These are phyloP conservation scores for Psettodes erumei DNA, from an alignment of 2,113 vertebrate genomes.

Conservation along the genomic window DNA sequence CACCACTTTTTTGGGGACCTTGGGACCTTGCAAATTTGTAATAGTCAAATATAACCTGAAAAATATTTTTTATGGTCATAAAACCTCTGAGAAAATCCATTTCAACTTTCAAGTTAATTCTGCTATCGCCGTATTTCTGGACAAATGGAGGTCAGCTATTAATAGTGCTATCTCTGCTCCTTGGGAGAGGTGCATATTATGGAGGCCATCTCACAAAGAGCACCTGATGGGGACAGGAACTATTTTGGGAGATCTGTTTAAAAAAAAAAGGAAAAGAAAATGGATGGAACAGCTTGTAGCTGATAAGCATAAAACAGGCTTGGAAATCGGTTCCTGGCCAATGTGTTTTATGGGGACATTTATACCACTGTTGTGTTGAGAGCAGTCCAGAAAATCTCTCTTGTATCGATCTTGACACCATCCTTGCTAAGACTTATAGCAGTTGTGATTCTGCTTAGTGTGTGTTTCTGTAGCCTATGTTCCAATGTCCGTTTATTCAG, in stretches of 20 bases:
- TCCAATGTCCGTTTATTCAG: no score
- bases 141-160: constrained; percentile 51
- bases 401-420: no score
- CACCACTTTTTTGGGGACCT: not conserved
- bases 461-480: no score
- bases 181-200: constrained; percentile 32
- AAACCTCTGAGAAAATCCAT: not conserved
- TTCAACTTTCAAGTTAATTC: constrained; percentile 22
- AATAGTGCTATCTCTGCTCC: constrained; percentile 37
- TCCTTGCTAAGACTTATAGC: no score
- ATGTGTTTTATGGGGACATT: not conserved
- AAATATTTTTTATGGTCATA: no score
- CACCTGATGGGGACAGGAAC: constrained; percentile 7
- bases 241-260: constrained; percentile 6
- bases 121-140: constrained; percentile 1
- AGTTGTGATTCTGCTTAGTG: no score
- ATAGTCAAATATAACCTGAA: not conserved
- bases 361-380: not conserved
- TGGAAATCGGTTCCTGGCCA: not conserved
- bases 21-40: no score
- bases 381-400: no score
- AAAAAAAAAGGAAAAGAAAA: no score
- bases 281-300: not conserved
- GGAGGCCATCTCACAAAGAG: not conserved
- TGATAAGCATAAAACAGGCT: not conserved